Conservation (phyloP, 2,113 vertebrate genomes). For the Camarhynchus parvulus region DNA sequence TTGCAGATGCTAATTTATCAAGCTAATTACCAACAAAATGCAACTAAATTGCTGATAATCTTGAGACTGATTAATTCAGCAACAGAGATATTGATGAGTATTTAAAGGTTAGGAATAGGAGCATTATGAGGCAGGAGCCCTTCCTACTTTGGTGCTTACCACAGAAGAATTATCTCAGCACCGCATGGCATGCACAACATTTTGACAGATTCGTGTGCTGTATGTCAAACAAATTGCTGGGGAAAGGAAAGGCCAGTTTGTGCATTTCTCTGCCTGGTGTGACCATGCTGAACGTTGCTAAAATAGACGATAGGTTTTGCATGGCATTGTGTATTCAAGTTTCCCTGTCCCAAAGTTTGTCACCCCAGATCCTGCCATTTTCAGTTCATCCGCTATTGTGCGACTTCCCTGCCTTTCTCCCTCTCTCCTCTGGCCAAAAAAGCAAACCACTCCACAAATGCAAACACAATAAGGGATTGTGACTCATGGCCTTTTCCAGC, state of each 20-base stretch:
- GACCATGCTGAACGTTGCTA: not conserved
- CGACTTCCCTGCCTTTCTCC: not conserved
- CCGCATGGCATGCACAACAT: slow-evolving; percentile 16
- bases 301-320: slow-evolving; percentile 1
- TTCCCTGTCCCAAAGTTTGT: not conserved
- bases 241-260: slow-evolving; percentile 55
- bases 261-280: slow-evolving; percentile 32
- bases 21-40: slow-evolving; percentile 82
- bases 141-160: slow-evolving; percentile 51
- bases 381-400: not conserved
- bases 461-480: not conserved
- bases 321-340: not conserved
- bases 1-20: slow-evolving; percentile 82
- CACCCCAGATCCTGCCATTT: not conserved
- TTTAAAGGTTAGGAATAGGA: slow-evolving; percentile 73
- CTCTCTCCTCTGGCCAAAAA: not conserved
- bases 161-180: slow-evolving; percentile 41
- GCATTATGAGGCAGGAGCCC: not conserved
- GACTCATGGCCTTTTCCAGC: not conserved
- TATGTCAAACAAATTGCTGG: slow-evolving; percentile 44
- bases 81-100: slow-evolving; percentile 71
- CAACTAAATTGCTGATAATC: slow-evolving; percentile 80
- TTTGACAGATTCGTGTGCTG: slow-evolving; percentile 61
- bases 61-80: slow-evolving; percentile 78
- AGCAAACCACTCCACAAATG: not conserved